Conservation (phyloP, 1,140 invertebrate species). For the Sitophilus oryzae region DNA sequence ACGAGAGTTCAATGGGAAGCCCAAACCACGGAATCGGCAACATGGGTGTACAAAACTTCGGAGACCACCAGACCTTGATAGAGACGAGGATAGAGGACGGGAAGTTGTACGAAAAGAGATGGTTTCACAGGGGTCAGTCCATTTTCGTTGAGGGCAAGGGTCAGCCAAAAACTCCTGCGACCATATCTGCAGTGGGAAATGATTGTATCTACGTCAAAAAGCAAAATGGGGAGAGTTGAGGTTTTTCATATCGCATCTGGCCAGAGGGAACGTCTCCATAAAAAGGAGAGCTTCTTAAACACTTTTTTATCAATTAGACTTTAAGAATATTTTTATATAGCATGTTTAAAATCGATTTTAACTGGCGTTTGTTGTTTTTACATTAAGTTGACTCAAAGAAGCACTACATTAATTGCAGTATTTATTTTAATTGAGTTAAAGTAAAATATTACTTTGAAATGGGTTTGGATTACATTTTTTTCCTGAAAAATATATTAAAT, state of each 20-base stretch:
- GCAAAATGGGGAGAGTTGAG: conserved; percentile 69
- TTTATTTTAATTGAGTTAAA: no score
- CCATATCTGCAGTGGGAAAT: conserved; percentile 82
- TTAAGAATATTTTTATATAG: not conserved
- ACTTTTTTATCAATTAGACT: not conserved
- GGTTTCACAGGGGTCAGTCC: not conserved
- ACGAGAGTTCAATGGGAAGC: conserved; percentile 29
- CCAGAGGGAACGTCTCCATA: conserved; percentile 81
- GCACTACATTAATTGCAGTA: no score
- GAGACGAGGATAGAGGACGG: conserved; percentile 91
- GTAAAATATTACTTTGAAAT: no score
- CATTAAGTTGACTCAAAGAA: no score
- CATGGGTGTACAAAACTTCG: no score
- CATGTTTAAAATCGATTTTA: no score
- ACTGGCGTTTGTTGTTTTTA: no score
- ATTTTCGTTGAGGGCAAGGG: conserved; percentile 78
- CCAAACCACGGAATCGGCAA: conserved; percentile 10
- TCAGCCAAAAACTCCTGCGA: conserved; percentile 70
- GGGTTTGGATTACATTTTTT: no score
- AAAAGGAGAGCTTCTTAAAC: conserved; percentile 70
- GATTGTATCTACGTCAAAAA: conserved; percentile 90
- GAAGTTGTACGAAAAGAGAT: conserved; percentile 64
- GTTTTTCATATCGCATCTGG: conserved; percentile 77
- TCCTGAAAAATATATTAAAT: no score
- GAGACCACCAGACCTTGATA: conserved; percentile 43